A percentile compares a stretch with the other conserved stretches of the same genome.
Evolutionary conservation across 2,797 vertebrate species (phyloP).

Genomic region (Ptychadena robeensis): DNA sequence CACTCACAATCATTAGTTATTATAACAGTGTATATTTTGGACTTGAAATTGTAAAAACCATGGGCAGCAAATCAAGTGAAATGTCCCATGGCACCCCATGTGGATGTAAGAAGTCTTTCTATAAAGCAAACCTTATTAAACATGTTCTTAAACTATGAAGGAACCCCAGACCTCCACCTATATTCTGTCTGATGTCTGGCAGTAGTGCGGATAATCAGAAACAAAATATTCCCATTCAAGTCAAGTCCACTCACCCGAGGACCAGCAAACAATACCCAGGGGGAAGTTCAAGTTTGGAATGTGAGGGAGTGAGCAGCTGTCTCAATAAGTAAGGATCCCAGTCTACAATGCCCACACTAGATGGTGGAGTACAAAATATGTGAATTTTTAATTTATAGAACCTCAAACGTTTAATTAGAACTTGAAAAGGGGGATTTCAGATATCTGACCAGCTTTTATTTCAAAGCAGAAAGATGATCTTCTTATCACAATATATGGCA

Average conservation of each 20-base stretch:
- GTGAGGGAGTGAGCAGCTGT: background rate
- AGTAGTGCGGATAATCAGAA: conserved; percentile 4
- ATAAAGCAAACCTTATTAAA: conserved; percentile 12
- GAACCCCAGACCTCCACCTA: conserved; percentile 8
- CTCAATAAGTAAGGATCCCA: background rate
- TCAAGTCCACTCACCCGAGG: background rate
- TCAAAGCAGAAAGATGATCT: background rate
- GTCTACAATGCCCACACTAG: background rate
- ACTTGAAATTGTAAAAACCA: background rate
- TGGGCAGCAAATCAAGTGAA: background rate
- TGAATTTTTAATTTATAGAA: background rate
- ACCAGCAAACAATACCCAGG: conserved; percentile 1
- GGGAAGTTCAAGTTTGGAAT: conserved; percentile 8
- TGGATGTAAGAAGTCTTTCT: background rate
- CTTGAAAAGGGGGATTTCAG: background rate
- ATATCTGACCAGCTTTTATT: background rate
- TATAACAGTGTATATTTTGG: conserved; percentile 2
- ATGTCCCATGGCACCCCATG: background rate
- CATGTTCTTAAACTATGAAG: background rate
- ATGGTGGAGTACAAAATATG: background rate
- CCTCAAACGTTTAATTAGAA: background rate
- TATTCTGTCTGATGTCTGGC: background rate
- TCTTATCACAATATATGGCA: background rate
- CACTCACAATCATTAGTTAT: background rate
- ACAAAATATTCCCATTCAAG: background rate